phyloP scores from a whole-genome alignment of 2,797 vertebrate species.

The Emydoidea blandingii region DNA sequence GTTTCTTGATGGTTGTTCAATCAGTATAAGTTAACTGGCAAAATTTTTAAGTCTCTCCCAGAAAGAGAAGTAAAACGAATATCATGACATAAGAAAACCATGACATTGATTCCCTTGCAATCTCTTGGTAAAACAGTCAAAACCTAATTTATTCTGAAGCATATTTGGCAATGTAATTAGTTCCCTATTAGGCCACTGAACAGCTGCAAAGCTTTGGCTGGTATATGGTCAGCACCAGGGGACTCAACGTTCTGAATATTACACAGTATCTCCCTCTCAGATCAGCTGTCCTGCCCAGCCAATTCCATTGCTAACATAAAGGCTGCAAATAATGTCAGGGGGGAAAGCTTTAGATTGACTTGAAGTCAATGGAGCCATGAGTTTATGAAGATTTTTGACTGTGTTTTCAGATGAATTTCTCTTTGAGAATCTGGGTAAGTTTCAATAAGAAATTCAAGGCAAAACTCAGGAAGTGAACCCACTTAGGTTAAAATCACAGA shows the following conservation, averaged over 20 bases:
- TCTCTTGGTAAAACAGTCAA: conserved; percentile 14
- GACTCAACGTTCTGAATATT: conserved; percentile 37
- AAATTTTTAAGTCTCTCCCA: background rate
- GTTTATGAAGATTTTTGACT: background rate
- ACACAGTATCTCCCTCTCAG: conserved; percentile 26
- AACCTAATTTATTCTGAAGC: conserved; percentile 14
- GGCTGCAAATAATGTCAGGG: conserved; percentile 4
- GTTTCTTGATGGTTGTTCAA: background rate
- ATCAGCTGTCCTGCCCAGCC: conserved; percentile 44
- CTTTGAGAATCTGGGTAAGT: background rate
- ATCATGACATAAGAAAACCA: background rate
- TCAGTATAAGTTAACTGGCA: background rate
- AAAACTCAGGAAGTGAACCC: background rate
- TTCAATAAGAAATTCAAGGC: background rate
- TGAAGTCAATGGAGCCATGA: background rate
- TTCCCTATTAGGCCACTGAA: conserved; percentile 52
- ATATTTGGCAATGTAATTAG: conserved; percentile 18
- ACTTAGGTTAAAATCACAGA: background rate
- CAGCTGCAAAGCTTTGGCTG: conserved; percentile 60
- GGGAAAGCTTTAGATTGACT: conserved; percentile 33
- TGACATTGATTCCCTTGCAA: background rate
- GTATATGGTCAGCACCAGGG: conserved; percentile 18
- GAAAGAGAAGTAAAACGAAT: background rate
- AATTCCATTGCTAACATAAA: background rate
- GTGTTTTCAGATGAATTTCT: background rate